phyloP scores from a whole-genome alignment of 2,888 invertebrate genomes.

The Octonoba sinensis region DNA sequence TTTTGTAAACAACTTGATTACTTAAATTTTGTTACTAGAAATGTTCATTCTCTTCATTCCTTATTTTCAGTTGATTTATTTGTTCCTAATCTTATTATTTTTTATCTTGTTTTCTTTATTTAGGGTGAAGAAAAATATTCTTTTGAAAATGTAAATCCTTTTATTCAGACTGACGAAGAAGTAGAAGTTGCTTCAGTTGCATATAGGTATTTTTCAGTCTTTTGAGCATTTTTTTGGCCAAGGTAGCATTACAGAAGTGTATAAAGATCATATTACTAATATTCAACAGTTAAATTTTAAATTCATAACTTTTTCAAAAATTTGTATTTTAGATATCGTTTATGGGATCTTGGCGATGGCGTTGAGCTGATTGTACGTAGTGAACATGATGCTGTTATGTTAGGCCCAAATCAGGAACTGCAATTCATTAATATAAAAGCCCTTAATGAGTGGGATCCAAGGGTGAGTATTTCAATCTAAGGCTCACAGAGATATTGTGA shows the following conservation, averaged over 20 bases:
- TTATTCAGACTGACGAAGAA: constrained; percentile 88
- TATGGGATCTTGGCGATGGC: constrained; percentile 95
- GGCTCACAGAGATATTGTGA: not conserved
- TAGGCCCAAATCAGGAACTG: constrained; percentile 86
- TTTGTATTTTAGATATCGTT: constrained; percentile 79
- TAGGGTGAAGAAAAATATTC: constrained; percentile 85
- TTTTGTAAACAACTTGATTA: no score
- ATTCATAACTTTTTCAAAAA: not conserved
- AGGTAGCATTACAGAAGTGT: no score
- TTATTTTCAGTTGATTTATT: no score
- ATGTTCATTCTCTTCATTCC: no score
- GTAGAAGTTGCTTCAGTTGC: constrained; percentile 95
- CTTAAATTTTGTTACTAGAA: no score
- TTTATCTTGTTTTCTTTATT: not conserved
- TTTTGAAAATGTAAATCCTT: constrained; percentile 93
- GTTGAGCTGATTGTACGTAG: constrained; percentile 92
- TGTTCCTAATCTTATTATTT: no score
- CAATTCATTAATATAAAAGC: constrained; percentile 97
- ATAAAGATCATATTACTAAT: no score
- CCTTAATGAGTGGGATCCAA: constrained; percentile 98
- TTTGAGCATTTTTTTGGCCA: not conserved
- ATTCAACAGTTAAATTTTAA: not conserved
- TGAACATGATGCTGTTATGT: constrained; percentile 95
- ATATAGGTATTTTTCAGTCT: constrained; percentile 77
- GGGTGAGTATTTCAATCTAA: constrained; percentile 72